Evolutionary conservation across 2,113 vertebrate genomes (phyloP), one percentile per base, ranked within the genome.

Genomic region (Rostratula benghalensis): DNA sequence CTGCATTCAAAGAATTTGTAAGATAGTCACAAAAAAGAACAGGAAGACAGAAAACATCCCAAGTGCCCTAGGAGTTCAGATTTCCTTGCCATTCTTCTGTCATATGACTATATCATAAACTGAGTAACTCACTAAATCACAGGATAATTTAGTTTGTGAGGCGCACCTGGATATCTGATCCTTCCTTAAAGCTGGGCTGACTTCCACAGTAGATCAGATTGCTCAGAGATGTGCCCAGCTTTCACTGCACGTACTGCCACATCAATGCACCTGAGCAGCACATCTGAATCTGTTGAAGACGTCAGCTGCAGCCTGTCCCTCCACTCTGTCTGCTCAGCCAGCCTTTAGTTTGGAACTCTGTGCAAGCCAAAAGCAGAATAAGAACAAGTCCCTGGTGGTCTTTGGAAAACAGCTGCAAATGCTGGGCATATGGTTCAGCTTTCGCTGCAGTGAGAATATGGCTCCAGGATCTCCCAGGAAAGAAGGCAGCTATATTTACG

Each of bases 401-500:
- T 79, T 35, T 25, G 69, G 79, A 86, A 96, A 95, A 48, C 1
- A 74, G 71, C 88, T 88, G 92, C 0, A 8, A 83, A 83, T 33
- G n/a, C 51, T 81, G 64, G 95, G 92, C 96, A 94, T 84, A 95
- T 94, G 96, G 92, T 71, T 70, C 92, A 73, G 92, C 89, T 92
- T 64, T 94, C 56, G 53, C 92, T 95, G 93, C 90, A 83, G 76
- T 85, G 73, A 93, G 92, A 86, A 71, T n/a, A 68, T 57, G 24
- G 85, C 64, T 83, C 75, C 71, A 64, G 90, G 92, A 89, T 90
- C 92, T 96, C 95, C 92, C 77, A 92, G 90, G 94, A 89, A 96
- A 73, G 83, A 73, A 94, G 73, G 69, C 73, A 63, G 92, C 86
- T 97, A 87, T 95, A 96, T 96, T 93, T 96, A 95, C 96, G 94